Evolutionary conservation across 2,797 vertebrate genomes (phyloP).

Genomic region (Heliangelus exortis): DNA sequence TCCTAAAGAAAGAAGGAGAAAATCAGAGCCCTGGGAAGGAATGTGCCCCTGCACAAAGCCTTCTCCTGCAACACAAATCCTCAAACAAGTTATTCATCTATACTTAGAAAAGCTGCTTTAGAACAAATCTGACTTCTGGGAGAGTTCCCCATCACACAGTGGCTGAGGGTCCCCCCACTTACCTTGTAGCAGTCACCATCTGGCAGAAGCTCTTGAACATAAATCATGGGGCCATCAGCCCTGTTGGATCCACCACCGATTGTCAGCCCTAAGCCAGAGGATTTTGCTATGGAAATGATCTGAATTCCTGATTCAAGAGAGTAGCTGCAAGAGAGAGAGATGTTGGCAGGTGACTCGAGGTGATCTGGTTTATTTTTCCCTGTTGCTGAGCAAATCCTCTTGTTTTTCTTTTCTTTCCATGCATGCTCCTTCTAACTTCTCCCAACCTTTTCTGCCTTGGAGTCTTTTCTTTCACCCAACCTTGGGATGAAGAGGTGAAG

Average conservation of each 20-base stretch:
- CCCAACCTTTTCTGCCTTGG: not conserved
- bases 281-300: constrained; percentile 84
- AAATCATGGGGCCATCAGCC: constrained; percentile 88
- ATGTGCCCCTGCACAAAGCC: not conserved
- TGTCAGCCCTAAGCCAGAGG: constrained; percentile 83
- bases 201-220: constrained; percentile 87
- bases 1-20: constrained; percentile 77
- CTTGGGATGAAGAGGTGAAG: not conserved
- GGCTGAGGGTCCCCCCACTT: not conserved
- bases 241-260: constrained; percentile 88
- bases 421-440: not conserved
- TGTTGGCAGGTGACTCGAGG: not conserved
- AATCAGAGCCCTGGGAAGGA: not conserved
- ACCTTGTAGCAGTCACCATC: constrained; percentile 90
- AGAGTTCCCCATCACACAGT: not conserved
- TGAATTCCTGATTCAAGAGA: constrained; percentile 89
- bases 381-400: not conserved
- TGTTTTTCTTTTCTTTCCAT: not conserved
- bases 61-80: not conserved
- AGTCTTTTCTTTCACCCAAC: not conserved
- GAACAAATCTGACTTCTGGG: not conserved
- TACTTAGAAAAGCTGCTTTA: not conserved
- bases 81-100: not conserved
- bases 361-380: not conserved
- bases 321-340: constrained; percentile 75